Evolutionary conservation across 1,140 invertebrate genomes (phyloP), one percentile per base, ranked within the genome.

Genomic region (Spodoptera frugiperda): DNA sequence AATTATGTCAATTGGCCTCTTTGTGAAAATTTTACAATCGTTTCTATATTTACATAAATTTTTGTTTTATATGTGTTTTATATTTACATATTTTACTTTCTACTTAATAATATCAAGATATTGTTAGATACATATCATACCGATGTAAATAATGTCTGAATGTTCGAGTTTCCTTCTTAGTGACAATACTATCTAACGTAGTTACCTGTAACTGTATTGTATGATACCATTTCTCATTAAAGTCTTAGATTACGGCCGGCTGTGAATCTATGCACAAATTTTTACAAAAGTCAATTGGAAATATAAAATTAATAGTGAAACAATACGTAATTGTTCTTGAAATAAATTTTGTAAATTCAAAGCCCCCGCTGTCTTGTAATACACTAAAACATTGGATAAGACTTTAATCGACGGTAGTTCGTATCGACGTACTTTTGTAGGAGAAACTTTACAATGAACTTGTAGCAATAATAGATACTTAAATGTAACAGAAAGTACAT

Each of bases 241-340:
- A 53, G 25, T 55, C 11, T 39, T 72, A 74, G 72, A 46, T 63
- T 19, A 48, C 55, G 55, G 15, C 55, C 67, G 86, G 86, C 83
- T 87, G 84, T 87, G 86, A 84, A 76, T 57, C 73, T 65, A 83
- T 82, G 84, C 84, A 87, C 81, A 86, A 87, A 83, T 78, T 82
- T 72, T 78, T 74, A 74, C 53, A 2, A 21, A 49, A 51, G 55
- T 79, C 65, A 83, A 77, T 77, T 46, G 39, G 51, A 19, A 39
- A 9, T 44, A 15, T 10, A 54, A 19, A 63, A 63, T 46, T 63
- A 44, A 21, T 39, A 59, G 14, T 9, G 10, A 63, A 63, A 44
- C 9, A 39, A 0, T 39, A 10, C 6, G 33, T 39, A 9, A 39
- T 39, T 39, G 0, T 4, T n/a, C 3, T 51, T 51, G 48, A 51